A percentile compares a stretch with the other conserved stretches of the same genome.
Evolutionary conservation across 2,113 vertebrate genomes (phyloP).

Genomic region (Mormoops blainvillei): DNA sequence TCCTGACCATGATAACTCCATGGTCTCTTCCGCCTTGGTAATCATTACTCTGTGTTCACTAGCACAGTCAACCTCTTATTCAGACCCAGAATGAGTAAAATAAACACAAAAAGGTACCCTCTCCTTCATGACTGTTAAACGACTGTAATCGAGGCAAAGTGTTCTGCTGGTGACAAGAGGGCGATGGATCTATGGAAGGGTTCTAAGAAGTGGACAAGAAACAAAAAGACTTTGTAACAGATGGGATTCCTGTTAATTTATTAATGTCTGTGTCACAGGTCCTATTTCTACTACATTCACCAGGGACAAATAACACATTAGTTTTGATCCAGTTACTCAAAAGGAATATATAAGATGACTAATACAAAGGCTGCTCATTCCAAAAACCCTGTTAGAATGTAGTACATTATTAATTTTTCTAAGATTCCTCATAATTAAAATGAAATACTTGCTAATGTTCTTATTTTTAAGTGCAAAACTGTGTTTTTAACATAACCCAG

Average conservation of each 20-base stretch:
- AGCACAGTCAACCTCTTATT: slow-evolving; percentile 43
- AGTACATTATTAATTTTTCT: slow-evolving; percentile 45
- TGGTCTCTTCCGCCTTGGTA: neutral
- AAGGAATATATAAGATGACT: slow-evolving; percentile 24
- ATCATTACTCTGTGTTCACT: neutral
- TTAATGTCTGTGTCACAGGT: slow-evolving; percentile 31
- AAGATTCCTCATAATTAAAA: slow-evolving; percentile 38
- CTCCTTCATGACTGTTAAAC: neutral
- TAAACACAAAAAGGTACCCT: neutral
- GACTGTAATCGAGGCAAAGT: neutral
- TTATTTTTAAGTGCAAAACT: slow-evolving; percentile 52
- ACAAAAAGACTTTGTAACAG: slow-evolving; percentile 22
- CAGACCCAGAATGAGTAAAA: neutral
- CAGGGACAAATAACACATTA: neutral
- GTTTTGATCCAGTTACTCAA: slow-evolving; percentile 23
- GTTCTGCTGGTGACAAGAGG: neutral
- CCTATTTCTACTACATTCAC: slow-evolving; percentile 32
- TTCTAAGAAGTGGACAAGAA: neutral
- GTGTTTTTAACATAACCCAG: slow-evolving; percentile 61
- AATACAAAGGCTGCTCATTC: neutral
- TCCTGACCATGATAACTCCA: neutral
- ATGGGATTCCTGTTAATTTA: slow-evolving; percentile 12
- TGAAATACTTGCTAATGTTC: slow-evolving; percentile 43
- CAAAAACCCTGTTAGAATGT: slow-evolving; percentile 9
- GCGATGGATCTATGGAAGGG: neutral